Percentiles rank a stretch among this genome's conserved stretches.
phyloP scores from a whole-genome alignment of 1,140 invertebrate genomes.

The Cherax quadricarinatus region DNA sequence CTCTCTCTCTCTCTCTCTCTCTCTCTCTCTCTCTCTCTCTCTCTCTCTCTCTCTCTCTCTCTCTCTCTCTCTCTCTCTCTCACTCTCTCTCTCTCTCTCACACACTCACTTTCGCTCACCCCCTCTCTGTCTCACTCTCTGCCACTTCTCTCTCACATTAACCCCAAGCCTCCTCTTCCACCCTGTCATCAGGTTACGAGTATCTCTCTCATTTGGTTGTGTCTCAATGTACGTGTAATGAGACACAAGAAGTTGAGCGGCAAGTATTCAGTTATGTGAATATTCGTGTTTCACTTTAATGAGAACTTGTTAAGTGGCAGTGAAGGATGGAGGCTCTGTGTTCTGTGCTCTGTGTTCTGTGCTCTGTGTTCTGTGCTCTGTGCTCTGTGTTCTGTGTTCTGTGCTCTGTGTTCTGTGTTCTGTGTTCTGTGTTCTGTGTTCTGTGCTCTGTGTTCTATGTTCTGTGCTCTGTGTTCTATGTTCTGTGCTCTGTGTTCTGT shows the following conservation, averaged over 20 bases:
- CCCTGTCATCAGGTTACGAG: neutral
- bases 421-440: no score
- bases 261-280: neutral
- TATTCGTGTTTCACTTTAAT: neutral
- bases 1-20: neutral
- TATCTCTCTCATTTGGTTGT: neutral
- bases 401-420: no score
- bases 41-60: neutral
- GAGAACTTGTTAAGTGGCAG: neutral
- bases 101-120: no score
- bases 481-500: neutral
- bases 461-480: no score
- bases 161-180: neutral
- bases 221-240: neutral
- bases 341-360: no score
- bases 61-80: constrained; percentile 15
- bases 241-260: neutral
- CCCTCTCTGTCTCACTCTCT: neutral
- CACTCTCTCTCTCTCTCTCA: neutral
- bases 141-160: neutral
- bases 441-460: no score
- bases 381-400: no score
- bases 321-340: neutral
- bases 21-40: neutral
- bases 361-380: no score